Evolutionary conservation across 2,113 vertebrate species (phyloP).

Genomic region (Seriola aureovittata): DNA sequence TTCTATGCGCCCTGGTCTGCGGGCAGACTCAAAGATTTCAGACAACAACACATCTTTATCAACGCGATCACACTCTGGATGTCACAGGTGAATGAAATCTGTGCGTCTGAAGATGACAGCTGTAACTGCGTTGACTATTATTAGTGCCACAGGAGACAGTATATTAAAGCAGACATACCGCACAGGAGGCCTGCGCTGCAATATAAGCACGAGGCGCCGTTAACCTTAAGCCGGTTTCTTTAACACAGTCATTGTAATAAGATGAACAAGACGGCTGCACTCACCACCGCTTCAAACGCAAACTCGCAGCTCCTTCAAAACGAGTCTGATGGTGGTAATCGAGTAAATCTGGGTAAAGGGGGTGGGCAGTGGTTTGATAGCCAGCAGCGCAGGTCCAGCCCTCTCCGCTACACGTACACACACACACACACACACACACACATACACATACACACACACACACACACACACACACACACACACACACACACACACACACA

Average conservation of each 20-base stretch:
- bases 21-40: not conserved
- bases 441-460: not conserved
- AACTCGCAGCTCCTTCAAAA: not conserved
- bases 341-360: conserved; percentile 23
- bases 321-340: not conserved
- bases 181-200: conserved; percentile 36
- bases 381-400: conserved; percentile 36
- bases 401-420: conserved; percentile 3
- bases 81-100: not conserved
- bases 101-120: not conserved
- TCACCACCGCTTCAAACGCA: conserved; percentile 56
- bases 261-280: conserved; percentile 4
- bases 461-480: not conserved
- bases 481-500: not conserved
- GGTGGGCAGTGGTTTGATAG: not conserved
- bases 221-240: conserved; percentile 3
- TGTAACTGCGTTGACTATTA: not conserved
- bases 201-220: conserved; percentile 26
- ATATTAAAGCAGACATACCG: conserved; percentile 1
- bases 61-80: not conserved
- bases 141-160: not conserved
- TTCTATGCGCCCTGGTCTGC: not conserved
- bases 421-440: not conserved
- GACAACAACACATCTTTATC: not conserved
- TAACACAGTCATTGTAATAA: not conserved